Percentiles rank a stretch among this genome's conserved stretches.
phyloP scores from a whole-genome alignment of 2,888 invertebrate species.

The Mythimna vitellina region DNA sequence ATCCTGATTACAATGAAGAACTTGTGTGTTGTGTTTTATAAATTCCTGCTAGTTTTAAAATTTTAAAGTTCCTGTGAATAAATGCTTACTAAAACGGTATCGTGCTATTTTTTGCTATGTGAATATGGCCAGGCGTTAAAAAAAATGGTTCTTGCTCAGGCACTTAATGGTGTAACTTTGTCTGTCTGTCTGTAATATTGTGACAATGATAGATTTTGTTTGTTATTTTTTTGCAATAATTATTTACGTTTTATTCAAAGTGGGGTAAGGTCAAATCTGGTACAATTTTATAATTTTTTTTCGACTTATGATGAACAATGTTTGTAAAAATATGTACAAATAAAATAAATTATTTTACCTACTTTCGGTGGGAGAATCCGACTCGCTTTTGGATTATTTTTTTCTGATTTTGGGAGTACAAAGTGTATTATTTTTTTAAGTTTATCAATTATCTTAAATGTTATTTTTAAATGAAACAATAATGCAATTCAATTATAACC shows the following conservation, averaged over 20 bases:
- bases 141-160: too few species aligned
- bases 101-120: slow-evolving; percentile 24
- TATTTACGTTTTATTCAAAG: neutral
- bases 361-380: neutral
- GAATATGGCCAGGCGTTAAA: slow-evolving; percentile 19
- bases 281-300: too few species aligned
- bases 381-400: neutral
- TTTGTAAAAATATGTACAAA: too few species aligned
- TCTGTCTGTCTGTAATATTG: neutral
- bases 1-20: neutral
- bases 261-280: neutral
- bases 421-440: neutral
- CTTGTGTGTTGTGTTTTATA: neutral
- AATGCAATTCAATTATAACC: neutral
- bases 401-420: neutral
- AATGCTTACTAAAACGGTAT: neutral
- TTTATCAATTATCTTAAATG: neutral
- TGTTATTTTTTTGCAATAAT: neutral
- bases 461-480: neutral
- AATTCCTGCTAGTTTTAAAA: neutral
- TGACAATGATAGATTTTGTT: too few species aligned
- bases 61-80: slow-evolving; percentile 1
- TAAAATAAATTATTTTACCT: neutral
- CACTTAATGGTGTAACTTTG: neutral
- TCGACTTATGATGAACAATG: too few species aligned